Base-by-base conservation (phyloP, 2,113 vertebrate species). In the Amblyopsis rosae region DNA sequence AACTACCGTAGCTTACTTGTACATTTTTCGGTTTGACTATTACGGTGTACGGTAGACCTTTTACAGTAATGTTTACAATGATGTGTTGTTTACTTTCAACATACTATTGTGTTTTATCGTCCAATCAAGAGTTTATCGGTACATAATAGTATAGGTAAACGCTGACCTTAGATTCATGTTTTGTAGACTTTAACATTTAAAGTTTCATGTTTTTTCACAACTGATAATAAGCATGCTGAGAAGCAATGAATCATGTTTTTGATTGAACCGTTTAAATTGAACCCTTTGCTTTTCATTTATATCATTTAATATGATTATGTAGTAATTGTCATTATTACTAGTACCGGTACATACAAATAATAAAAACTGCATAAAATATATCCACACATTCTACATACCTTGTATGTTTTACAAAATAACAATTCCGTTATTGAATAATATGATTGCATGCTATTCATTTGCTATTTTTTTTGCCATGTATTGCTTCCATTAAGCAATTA, bases 401-500 rank as follows among this genome's bases (percentile, higher is more conserved):
- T 26, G 26, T 26, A 26, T 26, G 26, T 26, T 11, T 19, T 26
- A 19, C 9, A 26, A 57, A 57, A 16, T 55, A 17, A 9, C 9
- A 16, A 55, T 55, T 55, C 6, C 17, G 1, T 9, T 17, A 11
- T 50, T 9, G 13, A 50, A 50, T 4, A 13, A 50, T 12, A 50
- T 11, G 17, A 9, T 9, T 32, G 0, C 9, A 49, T 62, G 69
- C 49, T 9, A 16, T 16, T 3, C 12, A 7, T 19, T 12, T 12
- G 32, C 51, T 26, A 8, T 41, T 70, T n/a, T 46, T 46, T 9
- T 53, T 11, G 4, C 12, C 65, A 83, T 59, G 59, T 54, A 62
- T 78, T 62, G 64, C 60, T 70, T 82, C 82, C 66, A 84, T 83
- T 83, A 74, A 67, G 7, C 51, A 17, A 47, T 6, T 53, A 0